These are phyloP conservation scores for Channa maculata DNA, from an alignment of 2,113 vertebrate genomes.

Conservation along the genomic window DNA sequence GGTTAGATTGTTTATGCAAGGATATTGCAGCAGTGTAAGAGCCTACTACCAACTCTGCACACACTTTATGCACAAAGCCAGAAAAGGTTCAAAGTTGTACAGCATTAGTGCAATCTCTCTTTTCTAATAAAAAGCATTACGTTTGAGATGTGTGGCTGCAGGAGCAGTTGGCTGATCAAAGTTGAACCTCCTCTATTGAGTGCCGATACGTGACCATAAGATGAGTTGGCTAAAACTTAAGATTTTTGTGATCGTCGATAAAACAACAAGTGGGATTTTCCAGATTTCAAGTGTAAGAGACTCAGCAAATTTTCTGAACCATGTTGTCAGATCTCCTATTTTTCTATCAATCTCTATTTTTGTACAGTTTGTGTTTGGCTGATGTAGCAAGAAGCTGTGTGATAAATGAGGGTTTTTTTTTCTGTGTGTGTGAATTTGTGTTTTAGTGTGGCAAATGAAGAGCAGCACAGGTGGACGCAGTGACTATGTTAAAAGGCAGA, in stretches of 20 bases:
- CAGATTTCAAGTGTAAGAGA: conserved; percentile 40
- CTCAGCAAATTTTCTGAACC: conserved; percentile 46
- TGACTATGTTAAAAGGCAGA: conserved; percentile 15
- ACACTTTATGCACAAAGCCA: neutral
- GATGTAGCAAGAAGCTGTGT: conserved; percentile 46
- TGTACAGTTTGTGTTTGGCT: conserved; percentile 71
- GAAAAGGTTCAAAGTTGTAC: neutral
- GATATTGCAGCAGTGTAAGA: conserved; percentile 9
- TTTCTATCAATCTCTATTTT: conserved; percentile 79
- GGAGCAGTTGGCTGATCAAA: conserved; percentile 1
- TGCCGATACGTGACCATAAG: conserved; percentile 7
- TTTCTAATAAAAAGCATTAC: neutral
- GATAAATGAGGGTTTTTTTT: conserved; percentile 24
- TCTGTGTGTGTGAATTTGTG: conserved; percentile 39
- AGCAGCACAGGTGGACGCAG: conserved; percentile 30
- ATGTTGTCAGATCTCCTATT: conserved; percentile 69
- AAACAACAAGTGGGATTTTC: conserved; percentile 13
- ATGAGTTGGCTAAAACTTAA: neutral
- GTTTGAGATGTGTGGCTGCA: conserved; percentile 5
- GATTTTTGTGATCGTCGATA: neutral
- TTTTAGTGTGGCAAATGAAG: conserved; percentile 38
- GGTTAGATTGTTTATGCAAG: conserved; percentile 22
- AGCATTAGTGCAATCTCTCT: neutral
- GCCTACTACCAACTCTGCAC: neutral
- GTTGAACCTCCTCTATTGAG: neutral